Evolutionary conservation across 2,888 invertebrate species (phyloP).

Genomic region (Aproaerema taeniolella): DNA sequence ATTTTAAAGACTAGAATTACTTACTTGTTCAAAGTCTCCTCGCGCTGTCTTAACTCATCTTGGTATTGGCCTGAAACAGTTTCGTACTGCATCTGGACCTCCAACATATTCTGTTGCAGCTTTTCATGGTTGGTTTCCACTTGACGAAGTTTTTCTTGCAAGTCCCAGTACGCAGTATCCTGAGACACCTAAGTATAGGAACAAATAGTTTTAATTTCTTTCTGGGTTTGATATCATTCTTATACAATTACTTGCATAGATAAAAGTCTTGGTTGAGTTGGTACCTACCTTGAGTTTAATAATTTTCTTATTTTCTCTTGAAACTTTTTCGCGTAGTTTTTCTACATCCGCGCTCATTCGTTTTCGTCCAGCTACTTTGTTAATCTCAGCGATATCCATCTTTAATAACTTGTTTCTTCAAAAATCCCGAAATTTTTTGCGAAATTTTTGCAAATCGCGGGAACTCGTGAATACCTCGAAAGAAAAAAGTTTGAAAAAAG

Average conservation of each 20-base stretch:
- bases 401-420: no score
- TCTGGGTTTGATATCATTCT: no score
- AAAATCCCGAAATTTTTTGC: no score
- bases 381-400: constrained; percentile 50
- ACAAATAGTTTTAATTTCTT: no score
- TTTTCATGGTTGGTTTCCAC: constrained; percentile 52
- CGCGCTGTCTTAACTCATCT: constrained; percentile 52
- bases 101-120: constrained; percentile 61
- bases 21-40: constrained; percentile 57
- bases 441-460: neutral
- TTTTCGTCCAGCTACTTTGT: constrained; percentile 46
- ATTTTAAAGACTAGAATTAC: no score
- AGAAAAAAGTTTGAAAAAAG: neutral
- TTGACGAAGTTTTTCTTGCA: constrained; percentile 51
- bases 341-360: constrained; percentile 47
- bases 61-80: constrained; percentile 52
- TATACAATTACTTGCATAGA: no score
- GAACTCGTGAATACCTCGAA: no score
- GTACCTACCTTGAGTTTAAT: constrained; percentile 56
- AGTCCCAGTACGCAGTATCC: constrained; percentile 61
- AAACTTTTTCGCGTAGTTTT: constrained; percentile 51
- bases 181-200: constrained; percentile 58
- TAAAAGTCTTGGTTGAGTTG: no score
- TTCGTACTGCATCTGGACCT: constrained; percentile 64
- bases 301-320: constrained; percentile 50